Evolutionary conservation across 2,113 vertebrate species (phyloP).

Genomic region (Seriola rivoliana): DNA sequence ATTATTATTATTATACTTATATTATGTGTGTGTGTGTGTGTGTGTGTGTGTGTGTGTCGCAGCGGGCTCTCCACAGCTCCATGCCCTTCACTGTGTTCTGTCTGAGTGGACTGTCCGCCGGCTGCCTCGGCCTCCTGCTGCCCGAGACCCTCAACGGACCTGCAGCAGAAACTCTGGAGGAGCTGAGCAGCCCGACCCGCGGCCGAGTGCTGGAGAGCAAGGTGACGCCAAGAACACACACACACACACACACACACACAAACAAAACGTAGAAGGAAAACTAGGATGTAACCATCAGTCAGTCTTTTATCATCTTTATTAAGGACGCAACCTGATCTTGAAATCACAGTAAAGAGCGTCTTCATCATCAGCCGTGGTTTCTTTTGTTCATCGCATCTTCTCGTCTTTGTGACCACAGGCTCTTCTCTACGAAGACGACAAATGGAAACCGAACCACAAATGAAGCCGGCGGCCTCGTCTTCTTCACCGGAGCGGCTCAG

Average conservation of each 20-base stretch:
- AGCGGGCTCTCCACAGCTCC: conserved; percentile 86
- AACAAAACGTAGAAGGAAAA: too few relatives aligned
- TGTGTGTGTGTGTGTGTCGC: conserved; percentile 13
- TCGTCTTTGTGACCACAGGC: conserved; percentile 54
- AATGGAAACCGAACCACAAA: conserved; percentile 27
- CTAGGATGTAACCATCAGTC: too few relatives aligned
- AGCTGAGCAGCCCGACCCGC: conserved; percentile 77
- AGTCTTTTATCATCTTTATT: too few relatives aligned
- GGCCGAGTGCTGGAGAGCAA: conserved; percentile 82
- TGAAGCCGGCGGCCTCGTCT: conserved; percentile 24
- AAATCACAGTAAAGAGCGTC: too few relatives aligned
- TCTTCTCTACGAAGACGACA: conserved; percentile 61
- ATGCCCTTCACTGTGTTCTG: conserved; percentile 90
- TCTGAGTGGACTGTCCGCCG: conserved; percentile 87
- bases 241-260: too few relatives aligned
- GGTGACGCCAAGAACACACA: conserved; percentile 41
- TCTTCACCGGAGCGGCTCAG: not conserved
- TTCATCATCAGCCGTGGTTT: too few relatives aligned
- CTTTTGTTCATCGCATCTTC: too few relatives aligned
- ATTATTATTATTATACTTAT: too few relatives aligned
- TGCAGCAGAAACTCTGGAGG: conserved; percentile 85
- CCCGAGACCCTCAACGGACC: conserved; percentile 90
- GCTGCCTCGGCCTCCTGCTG: conserved; percentile 87
- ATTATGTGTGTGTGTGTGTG: too few relatives aligned
- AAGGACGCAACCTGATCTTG: too few relatives aligned